Conservation (phyloP, 2,113 vertebrate genomes). For the Collichthys lucidus region DNA sequence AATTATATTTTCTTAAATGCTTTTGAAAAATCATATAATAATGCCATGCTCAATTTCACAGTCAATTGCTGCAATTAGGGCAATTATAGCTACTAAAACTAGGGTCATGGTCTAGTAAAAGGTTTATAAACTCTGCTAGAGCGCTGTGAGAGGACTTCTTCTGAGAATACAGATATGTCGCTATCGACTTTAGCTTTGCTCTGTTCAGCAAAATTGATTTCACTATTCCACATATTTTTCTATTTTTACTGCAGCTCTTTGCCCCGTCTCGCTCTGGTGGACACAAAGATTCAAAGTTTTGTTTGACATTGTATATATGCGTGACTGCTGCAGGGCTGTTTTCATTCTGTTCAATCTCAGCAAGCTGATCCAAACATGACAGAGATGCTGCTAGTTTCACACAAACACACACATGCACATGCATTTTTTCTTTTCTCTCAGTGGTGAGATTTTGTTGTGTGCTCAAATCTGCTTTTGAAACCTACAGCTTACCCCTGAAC, state of each 20-base stretch:
- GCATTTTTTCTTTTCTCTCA: background rate
- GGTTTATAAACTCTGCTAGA: constrained; percentile 41
- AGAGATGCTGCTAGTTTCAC: background rate
- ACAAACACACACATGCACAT: constrained; percentile 6
- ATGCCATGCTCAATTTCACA: constrained; percentile 44
- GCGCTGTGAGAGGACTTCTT: constrained; percentile 6
- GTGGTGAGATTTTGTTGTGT: background rate
- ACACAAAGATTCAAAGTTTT: background rate
- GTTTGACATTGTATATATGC: constrained; percentile 14
- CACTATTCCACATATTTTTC: constrained; percentile 31
- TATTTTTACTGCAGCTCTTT: constrained; percentile 28
- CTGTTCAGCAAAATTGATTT: constrained; percentile 22
- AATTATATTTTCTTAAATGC: background rate
- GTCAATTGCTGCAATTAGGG: constrained; percentile 42
- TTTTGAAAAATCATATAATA: constrained; percentile 2
- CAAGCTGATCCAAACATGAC: constrained; percentile 13
- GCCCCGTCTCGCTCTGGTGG: constrained; percentile 12
- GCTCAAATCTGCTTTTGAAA: constrained; percentile 35
- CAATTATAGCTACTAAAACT: constrained; percentile 31
- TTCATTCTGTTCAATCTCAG: constrained; percentile 5
- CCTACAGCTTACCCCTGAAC: constrained; percentile 17
- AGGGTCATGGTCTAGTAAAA: constrained; percentile 50
- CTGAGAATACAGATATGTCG: constrained; percentile 43
- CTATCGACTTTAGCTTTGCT: constrained; percentile 37
- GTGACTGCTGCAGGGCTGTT: background rate